Percentiles rank a stretch among this genome's conserved stretches.
These are phyloP conservation scores for Sympetrum striolatum DNA, from an alignment of 2,888 invertebrate species.

Conservation along the genomic window DNA sequence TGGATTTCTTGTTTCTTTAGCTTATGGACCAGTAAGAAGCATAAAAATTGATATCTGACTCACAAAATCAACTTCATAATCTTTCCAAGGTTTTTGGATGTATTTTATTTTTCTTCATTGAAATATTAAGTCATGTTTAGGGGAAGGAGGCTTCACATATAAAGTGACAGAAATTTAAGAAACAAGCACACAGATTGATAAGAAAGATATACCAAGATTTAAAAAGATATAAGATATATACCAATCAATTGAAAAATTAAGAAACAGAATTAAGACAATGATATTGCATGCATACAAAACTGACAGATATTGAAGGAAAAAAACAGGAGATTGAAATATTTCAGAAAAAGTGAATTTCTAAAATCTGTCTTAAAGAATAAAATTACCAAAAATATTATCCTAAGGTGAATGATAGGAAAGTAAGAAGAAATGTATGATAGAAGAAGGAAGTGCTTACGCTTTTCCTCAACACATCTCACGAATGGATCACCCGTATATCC, in stretches of 20 bases:
- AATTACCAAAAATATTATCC: not conserved
- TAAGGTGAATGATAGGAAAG: not conserved
- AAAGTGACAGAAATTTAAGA: not conserved
- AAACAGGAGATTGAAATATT: no score
- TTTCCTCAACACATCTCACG: conserved; percentile 58
- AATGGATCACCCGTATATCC: conserved; percentile 56
- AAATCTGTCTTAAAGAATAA: not conserved
- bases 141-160: conserved; percentile 7
- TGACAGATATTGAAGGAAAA: not conserved
- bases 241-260: not conserved
- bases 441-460: conserved; percentile 64
- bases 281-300: not conserved
- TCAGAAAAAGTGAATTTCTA: not conserved
- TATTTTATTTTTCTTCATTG: no score
- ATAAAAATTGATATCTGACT: no score
- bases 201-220: no score
- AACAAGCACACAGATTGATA: not conserved
- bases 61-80: no score
- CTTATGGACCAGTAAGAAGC: no score
- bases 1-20: no score
- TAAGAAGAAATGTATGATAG: conserved; percentile 27
- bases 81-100: no score
- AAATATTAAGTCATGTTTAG: no score
- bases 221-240: not conserved
- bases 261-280: not conserved